A percentile compares a stretch with the other conserved stretches of the same genome.
Evolutionary conservation across 2,113 vertebrate genomes (phyloP).

Genomic region (Neolamprologus modestus): DNA sequence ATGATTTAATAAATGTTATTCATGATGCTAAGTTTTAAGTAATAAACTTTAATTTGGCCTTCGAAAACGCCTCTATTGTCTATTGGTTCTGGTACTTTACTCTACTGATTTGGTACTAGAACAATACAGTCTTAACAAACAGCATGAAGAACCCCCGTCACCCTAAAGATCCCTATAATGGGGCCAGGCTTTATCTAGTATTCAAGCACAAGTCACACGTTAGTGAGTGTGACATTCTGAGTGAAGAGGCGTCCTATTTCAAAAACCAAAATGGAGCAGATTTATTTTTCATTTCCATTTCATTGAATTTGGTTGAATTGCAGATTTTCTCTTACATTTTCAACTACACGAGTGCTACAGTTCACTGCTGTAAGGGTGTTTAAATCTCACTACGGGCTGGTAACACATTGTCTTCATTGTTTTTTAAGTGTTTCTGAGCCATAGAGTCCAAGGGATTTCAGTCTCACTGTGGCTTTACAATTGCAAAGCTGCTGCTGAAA

Average conservation of each 20-base stretch:
- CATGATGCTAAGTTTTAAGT: background rate
- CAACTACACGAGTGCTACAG: background rate
- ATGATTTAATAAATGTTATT: background rate
- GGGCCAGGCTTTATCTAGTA: background rate
- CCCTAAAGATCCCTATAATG: background rate
- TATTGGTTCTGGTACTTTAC: background rate
- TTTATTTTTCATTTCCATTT: background rate
- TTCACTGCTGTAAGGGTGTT: background rate
- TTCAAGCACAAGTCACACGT: background rate
- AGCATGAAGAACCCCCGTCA: background rate
- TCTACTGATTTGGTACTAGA: background rate
- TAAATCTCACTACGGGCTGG: background rate
- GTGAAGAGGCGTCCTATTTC: background rate
- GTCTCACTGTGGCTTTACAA: background rate
- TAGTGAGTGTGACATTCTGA: background rate
- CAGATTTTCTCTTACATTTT: background rate
- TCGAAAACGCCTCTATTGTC: accelerated
- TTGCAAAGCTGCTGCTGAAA: background rate
- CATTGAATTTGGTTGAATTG: background rate
- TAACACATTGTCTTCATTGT: background rate
- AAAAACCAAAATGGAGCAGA: background rate
- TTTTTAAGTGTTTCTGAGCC: background rate
- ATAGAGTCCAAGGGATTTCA: background rate
- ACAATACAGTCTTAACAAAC: background rate
- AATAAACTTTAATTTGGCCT: background rate